Conservation (phyloP, 2,113 vertebrate genomes). For the Glaucomys volans region DNA sequence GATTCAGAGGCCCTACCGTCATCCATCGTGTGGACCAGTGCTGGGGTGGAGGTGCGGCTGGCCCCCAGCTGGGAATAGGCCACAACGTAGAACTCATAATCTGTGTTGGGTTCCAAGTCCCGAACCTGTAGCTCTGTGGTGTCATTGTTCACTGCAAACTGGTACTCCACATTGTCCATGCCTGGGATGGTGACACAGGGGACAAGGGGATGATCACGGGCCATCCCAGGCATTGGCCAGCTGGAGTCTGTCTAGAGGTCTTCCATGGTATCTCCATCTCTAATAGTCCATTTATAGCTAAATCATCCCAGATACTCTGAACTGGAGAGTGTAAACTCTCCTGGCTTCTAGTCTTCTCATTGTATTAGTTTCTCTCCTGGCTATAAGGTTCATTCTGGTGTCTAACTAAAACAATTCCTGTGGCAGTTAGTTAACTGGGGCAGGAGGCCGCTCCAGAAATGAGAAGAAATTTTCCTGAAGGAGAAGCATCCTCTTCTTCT, state of each 20-base stretch:
- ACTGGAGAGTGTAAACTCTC: background rate
- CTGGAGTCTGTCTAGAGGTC: background rate
- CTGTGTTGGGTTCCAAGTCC: conserved; percentile 95
- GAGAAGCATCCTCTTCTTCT: background rate
- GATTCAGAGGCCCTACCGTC: conserved; percentile 88
- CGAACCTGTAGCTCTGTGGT: conserved; percentile 96
- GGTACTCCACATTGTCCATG: conserved; percentile 95
- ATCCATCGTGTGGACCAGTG: conserved; percentile 93
- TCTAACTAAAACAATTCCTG: background rate
- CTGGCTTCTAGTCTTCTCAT: background rate
- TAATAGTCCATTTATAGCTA: background rate
- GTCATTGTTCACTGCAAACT: conserved; percentile 98
- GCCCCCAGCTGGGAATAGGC: conserved; percentile 97
- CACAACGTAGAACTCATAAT: conserved; percentile 97
- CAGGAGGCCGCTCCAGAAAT: background rate
- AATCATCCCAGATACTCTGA: background rate
- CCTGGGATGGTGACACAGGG: conserved; percentile 81
- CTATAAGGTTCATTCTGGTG: background rate
- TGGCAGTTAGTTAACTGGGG: background rate
- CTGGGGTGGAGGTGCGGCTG: conserved; percentile 92
- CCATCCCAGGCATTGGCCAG: background rate
- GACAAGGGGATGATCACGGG: conserved; percentile 56
- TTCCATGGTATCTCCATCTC: background rate
- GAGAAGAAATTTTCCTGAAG: background rate
- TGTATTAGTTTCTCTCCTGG: background rate